Evolutionary conservation across 2,888 invertebrate species (phyloP), one percentile per base, ranked within the genome.

Genomic region (Protonemura montana): DNA sequence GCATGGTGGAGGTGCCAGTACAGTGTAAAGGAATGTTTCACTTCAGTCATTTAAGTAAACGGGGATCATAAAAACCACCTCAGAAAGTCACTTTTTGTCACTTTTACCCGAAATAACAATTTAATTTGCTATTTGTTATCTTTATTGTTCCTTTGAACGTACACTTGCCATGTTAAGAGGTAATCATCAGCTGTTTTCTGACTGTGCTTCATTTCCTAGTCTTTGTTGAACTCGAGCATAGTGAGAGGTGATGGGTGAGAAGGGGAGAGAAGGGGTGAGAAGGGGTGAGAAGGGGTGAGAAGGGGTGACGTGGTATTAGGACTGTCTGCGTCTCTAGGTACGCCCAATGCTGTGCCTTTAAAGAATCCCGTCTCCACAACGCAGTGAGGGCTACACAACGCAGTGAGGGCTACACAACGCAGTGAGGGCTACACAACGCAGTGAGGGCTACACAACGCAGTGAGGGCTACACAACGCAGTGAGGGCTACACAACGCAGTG

Each of bases 141-240:
- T 26, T 26, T n/a, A 30, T 26, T 41, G 35, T 82, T 82, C 82
- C 42, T 82, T 84, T 59, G 28, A 84, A 59, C 84, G 59, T 59
- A 84, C 84, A 76, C 26, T 84, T 84, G 76, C 84, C 27, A 84
- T 84, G 84, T 84, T 84, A 84, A 84, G 84, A 76, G 84, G 84
- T 76, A 84, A 84, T 84, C 84, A 84, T 84, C 76, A 29, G 84
- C 76, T 84, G 76, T 84, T 84, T 76, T 84, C 76, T 28, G 59
- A 59, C 42, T 28, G 84, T 21, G 76, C 84, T 59, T 84, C 76
- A 84, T 84, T 83, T 84, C 76, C 59, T 76, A 84, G 76, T 76
- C 76, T 76, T 84, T 84, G 27, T 84, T 84, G 76, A 76, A 28
- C 13, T 78, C 78, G 27, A 21, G 2, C 59, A 59, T 59, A 13